Percentiles rank a stretch among this genome's conserved stretches.
Conservation (phyloP, 2,888 invertebrate species). For the Drosophila austrosaltans region DNA sequence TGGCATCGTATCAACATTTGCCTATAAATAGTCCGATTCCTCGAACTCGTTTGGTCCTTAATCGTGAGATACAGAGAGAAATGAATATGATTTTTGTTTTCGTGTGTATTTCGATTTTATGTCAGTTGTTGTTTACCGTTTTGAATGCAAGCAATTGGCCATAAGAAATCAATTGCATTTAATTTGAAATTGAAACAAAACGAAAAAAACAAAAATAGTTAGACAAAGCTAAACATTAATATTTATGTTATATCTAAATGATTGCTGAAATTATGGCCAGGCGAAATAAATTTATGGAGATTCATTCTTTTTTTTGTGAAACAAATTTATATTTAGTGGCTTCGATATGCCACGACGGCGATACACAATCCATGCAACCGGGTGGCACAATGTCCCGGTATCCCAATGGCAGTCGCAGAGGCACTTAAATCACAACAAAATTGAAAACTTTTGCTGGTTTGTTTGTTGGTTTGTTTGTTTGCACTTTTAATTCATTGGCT, state of each 20-base stretch:
- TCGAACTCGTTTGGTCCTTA: conserved; percentile 37
- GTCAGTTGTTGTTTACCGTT: conserved; percentile 8
- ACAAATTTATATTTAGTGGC: conserved; percentile 56
- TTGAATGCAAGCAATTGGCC: conserved; percentile 39
- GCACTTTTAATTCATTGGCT: conserved; percentile 71
- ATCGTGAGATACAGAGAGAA: conserved; percentile 38
- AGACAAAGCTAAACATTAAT: conserved; percentile 40
- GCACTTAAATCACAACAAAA: conserved; percentile 68
- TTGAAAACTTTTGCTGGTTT: conserved; percentile 63
- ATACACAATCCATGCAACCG: conserved; percentile 20
- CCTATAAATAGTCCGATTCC: conserved; percentile 40
- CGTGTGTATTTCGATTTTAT: conserved; percentile 35
- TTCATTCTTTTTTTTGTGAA: conserved; percentile 27
- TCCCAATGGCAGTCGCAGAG: conserved; percentile 13
- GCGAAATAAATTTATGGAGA: conserved; percentile 30
- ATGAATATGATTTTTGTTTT: conserved; percentile 48
- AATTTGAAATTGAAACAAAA: conserved; percentile 44
- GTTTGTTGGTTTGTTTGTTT: conserved; percentile 46
- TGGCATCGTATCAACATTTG: conserved; percentile 61
- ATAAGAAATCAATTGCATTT: conserved; percentile 50
- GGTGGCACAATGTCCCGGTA: background rate
- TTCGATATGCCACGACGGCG: conserved; percentile 6
- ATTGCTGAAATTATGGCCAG: conserved; percentile 43
- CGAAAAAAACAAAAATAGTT: conserved; percentile 9
- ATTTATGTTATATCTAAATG: conserved; percentile 52